A percentile compares a stretch with the other conserved stretches of the same genome.
Conservation (phyloP, 2,888 invertebrate species). For the Maniola hyperantus region DNA sequence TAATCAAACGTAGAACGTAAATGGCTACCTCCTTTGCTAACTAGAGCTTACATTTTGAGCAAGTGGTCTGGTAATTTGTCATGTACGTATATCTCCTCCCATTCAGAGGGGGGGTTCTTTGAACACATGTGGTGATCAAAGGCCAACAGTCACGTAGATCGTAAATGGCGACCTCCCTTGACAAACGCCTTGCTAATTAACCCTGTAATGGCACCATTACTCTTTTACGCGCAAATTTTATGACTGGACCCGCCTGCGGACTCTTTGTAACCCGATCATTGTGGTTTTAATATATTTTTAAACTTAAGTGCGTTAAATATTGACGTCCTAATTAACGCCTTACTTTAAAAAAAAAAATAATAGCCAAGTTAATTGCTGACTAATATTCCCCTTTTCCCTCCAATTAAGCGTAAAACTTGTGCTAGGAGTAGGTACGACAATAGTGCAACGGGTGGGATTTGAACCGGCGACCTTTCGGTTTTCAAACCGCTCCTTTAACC, state of each 20-base stretch:
- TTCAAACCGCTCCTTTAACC: no score
- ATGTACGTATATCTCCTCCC: neutral
- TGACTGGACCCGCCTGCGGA: conserved; percentile 54
- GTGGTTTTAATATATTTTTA: conserved; percentile 36
- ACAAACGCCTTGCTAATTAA: conserved; percentile 75
- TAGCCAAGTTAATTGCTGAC: no score
- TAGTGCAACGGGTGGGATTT: no score
- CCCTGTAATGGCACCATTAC: conserved; percentile 69
- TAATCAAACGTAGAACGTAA: neutral
- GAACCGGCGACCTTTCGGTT: no score
- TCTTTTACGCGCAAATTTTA: conserved; percentile 71
- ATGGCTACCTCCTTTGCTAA: neutral
- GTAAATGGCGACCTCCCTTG: conserved; percentile 58
- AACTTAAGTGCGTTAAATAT: conserved; percentile 24
- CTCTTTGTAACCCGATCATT: conserved; percentile 38
- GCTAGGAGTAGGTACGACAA: no score
- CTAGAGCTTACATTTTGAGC: no score
- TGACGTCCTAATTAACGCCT: neutral
- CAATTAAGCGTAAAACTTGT: no score
- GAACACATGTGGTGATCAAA: conserved; percentile 28
- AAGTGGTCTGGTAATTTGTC: neutral
- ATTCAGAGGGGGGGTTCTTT: neutral
- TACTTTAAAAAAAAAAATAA: no score
- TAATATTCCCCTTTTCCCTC: no score
- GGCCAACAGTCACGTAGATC: conserved; percentile 53